phyloP scores from a whole-genome alignment of 2,888 invertebrate species.

The Coenonympha arcania region DNA sequence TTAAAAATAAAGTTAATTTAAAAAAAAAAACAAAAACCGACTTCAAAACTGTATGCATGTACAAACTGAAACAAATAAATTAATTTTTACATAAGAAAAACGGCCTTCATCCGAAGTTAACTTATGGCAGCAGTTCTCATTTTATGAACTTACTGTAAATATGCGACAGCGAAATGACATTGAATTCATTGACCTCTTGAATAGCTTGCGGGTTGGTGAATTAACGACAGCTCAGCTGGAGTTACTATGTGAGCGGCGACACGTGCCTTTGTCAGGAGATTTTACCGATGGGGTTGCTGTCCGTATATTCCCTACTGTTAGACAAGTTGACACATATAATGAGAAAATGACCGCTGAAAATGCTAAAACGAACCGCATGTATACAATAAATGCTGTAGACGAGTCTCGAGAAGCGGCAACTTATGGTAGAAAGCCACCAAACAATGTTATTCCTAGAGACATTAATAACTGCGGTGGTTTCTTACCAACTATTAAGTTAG shows the following conservation, averaged over 20 bases:
- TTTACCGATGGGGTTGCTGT: constrained; percentile 32
- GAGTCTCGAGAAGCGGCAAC: constrained; percentile 31
- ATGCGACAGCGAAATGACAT: constrained; percentile 37
- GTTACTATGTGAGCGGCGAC: constrained; percentile 24
- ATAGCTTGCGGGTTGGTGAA: constrained; percentile 32
- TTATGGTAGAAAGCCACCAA: constrained; percentile 28
- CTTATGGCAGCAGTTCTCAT: constrained; percentile 32
- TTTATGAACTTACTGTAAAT: constrained; percentile 37
- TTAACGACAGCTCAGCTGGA: constrained; percentile 20
- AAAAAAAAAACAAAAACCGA: too few species aligned
- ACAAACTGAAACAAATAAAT: too few species aligned
- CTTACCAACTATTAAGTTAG: constrained; percentile 20
- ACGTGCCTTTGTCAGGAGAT: constrained; percentile 23
- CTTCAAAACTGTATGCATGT: too few species aligned
- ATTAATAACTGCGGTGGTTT: constrained; percentile 27
- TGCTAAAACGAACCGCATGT: constrained; percentile 8
- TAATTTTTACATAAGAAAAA: constrained; percentile 24
- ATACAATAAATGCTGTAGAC: constrained; percentile 29
- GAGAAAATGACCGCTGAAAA: constrained; percentile 19
- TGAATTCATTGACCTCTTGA: constrained; percentile 32
- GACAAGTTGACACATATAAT: constrained; percentile 22
- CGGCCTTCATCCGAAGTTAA: constrained; percentile 29
- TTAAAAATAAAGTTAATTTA: too few species aligned
- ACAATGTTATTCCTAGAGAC: constrained; percentile 25
- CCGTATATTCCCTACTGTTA: constrained; percentile 32